Conservation (phyloP, 2,797 vertebrate genomes). For the Cercopithecus mitis region DNA sequence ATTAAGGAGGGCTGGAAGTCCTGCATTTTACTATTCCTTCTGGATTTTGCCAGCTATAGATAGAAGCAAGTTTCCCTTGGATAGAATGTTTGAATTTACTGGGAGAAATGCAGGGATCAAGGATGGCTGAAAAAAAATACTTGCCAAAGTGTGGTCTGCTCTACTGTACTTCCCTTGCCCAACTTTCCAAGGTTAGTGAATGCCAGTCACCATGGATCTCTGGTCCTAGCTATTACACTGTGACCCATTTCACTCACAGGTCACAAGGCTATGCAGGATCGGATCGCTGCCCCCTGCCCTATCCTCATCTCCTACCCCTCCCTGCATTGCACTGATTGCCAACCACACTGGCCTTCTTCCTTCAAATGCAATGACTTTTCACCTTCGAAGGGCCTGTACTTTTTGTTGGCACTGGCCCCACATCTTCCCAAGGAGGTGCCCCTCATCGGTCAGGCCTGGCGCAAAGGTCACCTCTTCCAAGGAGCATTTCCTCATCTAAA, state of each 20-base stretch:
- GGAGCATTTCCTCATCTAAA: background rate
- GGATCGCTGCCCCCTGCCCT: background rate
- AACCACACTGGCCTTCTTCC: background rate
- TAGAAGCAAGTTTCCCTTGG: slow-evolving; percentile 2
- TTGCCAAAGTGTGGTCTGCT: background rate
- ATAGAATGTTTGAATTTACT: slow-evolving; percentile 25
- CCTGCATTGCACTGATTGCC: background rate
- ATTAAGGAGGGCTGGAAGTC: slow-evolving; percentile 37
- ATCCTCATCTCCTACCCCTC: background rate
- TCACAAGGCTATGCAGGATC: background rate
- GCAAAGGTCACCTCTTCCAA: background rate
- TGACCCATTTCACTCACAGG: background rate
- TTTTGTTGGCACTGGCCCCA: background rate
- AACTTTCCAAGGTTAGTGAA: background rate
- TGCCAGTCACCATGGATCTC: background rate
- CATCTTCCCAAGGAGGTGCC: background rate
- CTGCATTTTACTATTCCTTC: slow-evolving; percentile 25
- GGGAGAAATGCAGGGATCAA: slow-evolving; percentile 14
- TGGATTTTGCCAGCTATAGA: slow-evolving; percentile 45
- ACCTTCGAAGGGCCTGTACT: background rate
- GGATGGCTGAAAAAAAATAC: background rate
- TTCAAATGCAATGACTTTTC: background rate
- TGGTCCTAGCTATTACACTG: background rate
- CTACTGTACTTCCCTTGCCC: background rate
- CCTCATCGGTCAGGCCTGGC: background rate